Evolutionary conservation across 2,113 vertebrate species (phyloP).

Genomic region (Chaetodon auriga): DNA sequence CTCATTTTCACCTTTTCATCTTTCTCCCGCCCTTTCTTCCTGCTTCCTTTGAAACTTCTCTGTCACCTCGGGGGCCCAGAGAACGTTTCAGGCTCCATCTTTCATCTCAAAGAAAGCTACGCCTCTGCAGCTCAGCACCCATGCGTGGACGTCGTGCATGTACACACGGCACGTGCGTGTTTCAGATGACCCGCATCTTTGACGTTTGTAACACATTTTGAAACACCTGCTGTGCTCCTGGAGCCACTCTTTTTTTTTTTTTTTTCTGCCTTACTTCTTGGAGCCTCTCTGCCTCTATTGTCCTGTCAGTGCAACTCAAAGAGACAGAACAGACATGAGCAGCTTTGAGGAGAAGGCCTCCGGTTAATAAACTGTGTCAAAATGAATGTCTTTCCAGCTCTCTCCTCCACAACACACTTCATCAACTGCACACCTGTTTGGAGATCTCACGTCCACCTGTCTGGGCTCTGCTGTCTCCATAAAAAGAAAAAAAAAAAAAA

Average conservation of each 20-base stretch:
- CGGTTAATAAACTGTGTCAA: slow-evolving; percentile 54
- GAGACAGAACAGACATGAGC: slow-evolving; percentile 20
- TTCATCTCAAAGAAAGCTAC: slow-evolving; percentile 15
- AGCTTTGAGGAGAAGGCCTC: slow-evolving; percentile 31
- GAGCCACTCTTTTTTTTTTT: background rate
- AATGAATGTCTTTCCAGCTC: slow-evolving; percentile 43
- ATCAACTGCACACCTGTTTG: slow-evolving; percentile 52
- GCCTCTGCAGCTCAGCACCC: slow-evolving; percentile 15
- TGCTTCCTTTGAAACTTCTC: slow-evolving; percentile 17
- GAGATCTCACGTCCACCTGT: slow-evolving; percentile 32
- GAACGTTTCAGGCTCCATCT: slow-evolving; percentile 24
- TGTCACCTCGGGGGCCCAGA: slow-evolving; percentile 4
- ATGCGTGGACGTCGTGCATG: background rate
- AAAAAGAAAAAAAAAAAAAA: background rate
- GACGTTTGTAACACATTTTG: slow-evolving; percentile 1
- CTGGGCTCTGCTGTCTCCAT: background rate
- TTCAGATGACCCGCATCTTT: slow-evolving; percentile 20
- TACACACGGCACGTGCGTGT: slow-evolving; percentile 1
- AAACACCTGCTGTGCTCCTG: background rate
- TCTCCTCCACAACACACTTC: slow-evolving; percentile 26
- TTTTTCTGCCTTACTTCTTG: background rate
- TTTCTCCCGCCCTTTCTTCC: background rate
- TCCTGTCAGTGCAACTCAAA: slow-evolving; percentile 27
- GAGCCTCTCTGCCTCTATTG: background rate
- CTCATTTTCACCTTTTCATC: slow-evolving; percentile 37